These are phyloP conservation scores for Tanaodytes sp. DNA, from an alignment of 2,888 invertebrate genomes.

Conservation along the genomic window DNA sequence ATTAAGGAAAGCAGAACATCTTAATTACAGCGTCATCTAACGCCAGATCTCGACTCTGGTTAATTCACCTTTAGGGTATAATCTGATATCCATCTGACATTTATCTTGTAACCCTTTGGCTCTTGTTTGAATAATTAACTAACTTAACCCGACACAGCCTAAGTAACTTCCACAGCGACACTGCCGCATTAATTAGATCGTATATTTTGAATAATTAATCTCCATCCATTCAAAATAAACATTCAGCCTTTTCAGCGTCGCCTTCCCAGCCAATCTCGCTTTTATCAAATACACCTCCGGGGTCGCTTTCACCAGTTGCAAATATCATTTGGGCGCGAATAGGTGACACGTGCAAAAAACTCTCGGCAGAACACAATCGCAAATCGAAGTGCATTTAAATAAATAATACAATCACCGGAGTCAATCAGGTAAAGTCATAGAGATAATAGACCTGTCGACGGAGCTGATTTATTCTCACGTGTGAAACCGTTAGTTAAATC, in stretches of 20 bases:
- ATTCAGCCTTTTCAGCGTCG: constrained; percentile 3
- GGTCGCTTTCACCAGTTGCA: constrained; percentile 5
- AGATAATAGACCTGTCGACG: constrained; percentile 45
- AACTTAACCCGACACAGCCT: constrained; percentile 19
- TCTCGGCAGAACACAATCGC: constrained; percentile 9
- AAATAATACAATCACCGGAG: constrained; percentile 30
- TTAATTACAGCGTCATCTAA: constrained; percentile 22
- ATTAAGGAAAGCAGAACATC: constrained; percentile 32
- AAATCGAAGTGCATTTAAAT: constrained; percentile 34
- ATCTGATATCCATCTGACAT: constrained; percentile 40
- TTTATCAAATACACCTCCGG: neutral
- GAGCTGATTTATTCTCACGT: constrained; percentile 37
- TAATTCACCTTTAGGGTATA: constrained; percentile 25
- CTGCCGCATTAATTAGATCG: constrained; percentile 22
- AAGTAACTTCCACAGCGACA: constrained; percentile 22
- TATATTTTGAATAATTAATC: constrained; percentile 34
- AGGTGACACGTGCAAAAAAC: constrained; percentile 2
- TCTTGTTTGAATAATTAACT: constrained; percentile 44
- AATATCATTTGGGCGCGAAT: constrained; percentile 9
- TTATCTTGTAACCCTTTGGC: constrained; percentile 45
- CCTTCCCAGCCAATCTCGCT: neutral
- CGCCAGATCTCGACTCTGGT: constrained; percentile 10
- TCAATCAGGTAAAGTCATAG: constrained; percentile 27
- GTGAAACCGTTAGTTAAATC: constrained; percentile 38
- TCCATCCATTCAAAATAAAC: constrained; percentile 11